Percentiles rank a stretch among this genome's conserved stretches.
Conservation (phyloP, 2,888 invertebrate genomes). For the Drosophila kuntzei region DNA sequence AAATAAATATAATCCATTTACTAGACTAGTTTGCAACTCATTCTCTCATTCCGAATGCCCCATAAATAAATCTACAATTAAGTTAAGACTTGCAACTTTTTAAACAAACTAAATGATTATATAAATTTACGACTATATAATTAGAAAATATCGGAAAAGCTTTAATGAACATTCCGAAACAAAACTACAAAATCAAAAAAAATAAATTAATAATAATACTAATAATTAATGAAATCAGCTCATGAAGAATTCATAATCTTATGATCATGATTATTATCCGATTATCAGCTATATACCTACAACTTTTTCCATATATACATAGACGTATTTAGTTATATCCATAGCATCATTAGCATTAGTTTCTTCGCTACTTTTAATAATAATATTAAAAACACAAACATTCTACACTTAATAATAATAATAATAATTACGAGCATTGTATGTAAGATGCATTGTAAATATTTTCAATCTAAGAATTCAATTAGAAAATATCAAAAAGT, state of each 20-base stretch:
- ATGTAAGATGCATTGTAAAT: conserved; percentile 58
- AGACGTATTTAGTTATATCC: conserved; percentile 26
- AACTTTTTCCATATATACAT: conserved; percentile 29
- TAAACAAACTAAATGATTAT: conserved; percentile 15
- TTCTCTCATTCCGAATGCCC: conserved; percentile 21
- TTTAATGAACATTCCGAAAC: conserved; percentile 62
- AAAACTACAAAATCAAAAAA: conserved; percentile 25
- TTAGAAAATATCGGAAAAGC: conserved; percentile 43
- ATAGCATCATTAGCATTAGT: conserved; percentile 58
- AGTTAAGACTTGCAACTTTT: conserved; percentile 35
- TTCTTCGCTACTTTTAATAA: conserved; percentile 57
- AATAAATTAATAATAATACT: conserved; percentile 4
- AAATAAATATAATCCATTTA: conserved; percentile 20
- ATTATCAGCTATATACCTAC: conserved; percentile 29
- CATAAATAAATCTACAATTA: conserved; percentile 1
- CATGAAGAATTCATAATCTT: conserved; percentile 10
- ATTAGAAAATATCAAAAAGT: conserved; percentile 52
- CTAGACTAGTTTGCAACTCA: conserved; percentile 40
- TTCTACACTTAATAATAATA: conserved; percentile 19
- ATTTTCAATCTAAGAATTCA: conserved; percentile 55
- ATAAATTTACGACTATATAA: conserved; percentile 8
- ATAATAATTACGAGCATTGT: conserved; percentile 35
- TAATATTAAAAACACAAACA: neutral
- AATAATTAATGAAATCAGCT: neutral
- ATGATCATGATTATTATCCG: neutral